Conservation (phyloP, 2,888 invertebrate species). For the Falcaria lacertinaria region DNA sequence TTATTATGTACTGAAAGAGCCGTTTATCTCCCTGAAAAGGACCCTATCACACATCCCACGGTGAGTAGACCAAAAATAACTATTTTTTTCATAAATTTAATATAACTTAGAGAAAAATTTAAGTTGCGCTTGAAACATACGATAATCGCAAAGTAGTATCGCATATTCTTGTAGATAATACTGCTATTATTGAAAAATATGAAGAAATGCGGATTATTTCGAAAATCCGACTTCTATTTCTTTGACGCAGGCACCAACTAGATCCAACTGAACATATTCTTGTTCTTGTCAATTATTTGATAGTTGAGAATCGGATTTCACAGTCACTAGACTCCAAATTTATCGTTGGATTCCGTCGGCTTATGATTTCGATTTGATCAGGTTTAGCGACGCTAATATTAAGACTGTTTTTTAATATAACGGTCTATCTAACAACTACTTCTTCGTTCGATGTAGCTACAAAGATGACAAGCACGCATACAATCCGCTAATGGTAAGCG, state of each 20-base stretch:
- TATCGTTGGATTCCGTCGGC: too few species aligned
- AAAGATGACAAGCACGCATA: too few species aligned
- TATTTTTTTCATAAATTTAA: not conserved
- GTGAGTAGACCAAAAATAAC: constrained; percentile 21
- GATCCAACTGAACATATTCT: constrained; percentile 26
- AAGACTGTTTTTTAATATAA: too few species aligned
- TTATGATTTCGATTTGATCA: too few species aligned
- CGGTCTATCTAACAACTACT: too few species aligned
- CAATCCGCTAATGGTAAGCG: too few species aligned
- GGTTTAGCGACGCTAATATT: too few species aligned
- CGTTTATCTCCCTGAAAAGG: constrained; percentile 19
- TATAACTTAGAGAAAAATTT: constrained; percentile 2
- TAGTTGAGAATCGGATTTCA: too few species aligned
- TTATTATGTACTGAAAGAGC: constrained; percentile 52
- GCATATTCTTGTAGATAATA: not conserved
- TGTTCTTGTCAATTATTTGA: constrained; percentile 21
- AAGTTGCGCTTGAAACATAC: constrained; percentile 8
- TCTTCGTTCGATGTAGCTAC: too few species aligned
- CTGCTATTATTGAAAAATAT: not conserved
- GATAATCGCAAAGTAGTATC: constrained; percentile 15
- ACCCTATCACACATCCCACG: constrained; percentile 19
- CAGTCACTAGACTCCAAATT: too few species aligned
- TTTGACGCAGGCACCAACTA: constrained; percentile 44
- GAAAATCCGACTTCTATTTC: constrained; percentile 15
- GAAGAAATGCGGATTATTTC: constrained; percentile 7